Evolutionary conservation across 2,113 vertebrate genomes (phyloP).

Genomic region (Sclerurus mexicanus): DNA sequence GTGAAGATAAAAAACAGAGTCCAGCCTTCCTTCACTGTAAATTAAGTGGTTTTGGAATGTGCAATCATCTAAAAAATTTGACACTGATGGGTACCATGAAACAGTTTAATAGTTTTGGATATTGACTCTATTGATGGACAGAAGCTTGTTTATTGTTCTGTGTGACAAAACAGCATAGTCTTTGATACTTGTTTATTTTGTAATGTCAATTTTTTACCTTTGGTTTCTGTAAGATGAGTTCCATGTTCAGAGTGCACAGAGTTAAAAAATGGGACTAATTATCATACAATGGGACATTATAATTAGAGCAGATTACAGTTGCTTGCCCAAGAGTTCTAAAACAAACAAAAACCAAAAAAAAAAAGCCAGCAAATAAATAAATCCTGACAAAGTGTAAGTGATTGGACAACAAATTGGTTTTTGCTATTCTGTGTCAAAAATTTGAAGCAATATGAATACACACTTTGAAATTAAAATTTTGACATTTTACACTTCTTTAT

Average conservation of each 20-base stretch:
- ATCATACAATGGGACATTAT: background rate
- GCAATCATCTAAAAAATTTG: background rate
- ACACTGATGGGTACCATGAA: background rate
- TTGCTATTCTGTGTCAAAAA: background rate
- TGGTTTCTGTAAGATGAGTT: background rate
- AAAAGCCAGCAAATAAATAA: background rate
- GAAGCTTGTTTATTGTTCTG: background rate
- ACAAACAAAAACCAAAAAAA: background rate
- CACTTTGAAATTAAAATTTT: background rate
- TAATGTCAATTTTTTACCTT: background rate
- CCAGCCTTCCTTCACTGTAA: background rate
- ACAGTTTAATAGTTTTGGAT: background rate
- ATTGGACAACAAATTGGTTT: background rate
- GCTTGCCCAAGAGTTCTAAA: conserved; percentile 2
- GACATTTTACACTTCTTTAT: background rate
- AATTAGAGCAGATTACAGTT: background rate
- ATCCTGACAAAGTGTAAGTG: background rate
- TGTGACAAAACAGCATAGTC: background rate
- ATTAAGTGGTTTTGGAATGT: background rate
- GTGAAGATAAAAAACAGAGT: conserved; percentile 23
- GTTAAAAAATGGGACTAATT: background rate
- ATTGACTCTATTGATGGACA: background rate
- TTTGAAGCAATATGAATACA: background rate
- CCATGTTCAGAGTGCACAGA: background rate
- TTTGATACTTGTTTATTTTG: background rate